These are phyloP conservation scores for Puffinus mauretanicus DNA, from an alignment of 2,113 vertebrate species.

Conservation along the genomic window DNA sequence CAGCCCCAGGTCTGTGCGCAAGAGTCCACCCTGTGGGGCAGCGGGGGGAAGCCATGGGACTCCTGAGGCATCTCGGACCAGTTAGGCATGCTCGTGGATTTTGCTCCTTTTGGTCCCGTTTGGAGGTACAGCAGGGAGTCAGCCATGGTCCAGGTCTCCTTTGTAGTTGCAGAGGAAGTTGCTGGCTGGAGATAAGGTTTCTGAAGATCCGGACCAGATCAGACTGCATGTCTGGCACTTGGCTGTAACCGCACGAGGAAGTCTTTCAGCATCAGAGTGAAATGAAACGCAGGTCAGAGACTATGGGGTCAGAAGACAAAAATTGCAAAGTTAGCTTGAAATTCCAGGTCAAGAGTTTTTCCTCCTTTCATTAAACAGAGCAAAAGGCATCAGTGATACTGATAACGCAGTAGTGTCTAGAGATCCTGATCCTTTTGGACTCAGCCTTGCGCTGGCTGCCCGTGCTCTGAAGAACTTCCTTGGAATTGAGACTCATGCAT, in stretches of 20 bases:
- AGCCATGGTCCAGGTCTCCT: neutral
- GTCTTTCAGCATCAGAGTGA: conserved; percentile 5
- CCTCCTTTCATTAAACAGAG: conserved; percentile 34
- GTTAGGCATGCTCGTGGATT: neutral
- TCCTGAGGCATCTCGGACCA: neutral
- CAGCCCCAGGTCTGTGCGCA: neutral
- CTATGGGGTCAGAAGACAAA: conserved; percentile 41
- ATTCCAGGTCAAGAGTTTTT: conserved; percentile 45
- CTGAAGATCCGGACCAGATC: neutral
- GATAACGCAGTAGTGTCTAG: neutral
- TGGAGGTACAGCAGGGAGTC: neutral
- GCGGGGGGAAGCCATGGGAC: neutral
- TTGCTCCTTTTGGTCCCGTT: neutral
- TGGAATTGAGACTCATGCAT: neutral
- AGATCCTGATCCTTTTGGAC: neutral
- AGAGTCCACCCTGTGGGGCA: neutral
- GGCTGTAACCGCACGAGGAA: neutral
- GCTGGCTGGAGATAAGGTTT: conserved; percentile 45
- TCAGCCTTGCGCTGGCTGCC: neutral
- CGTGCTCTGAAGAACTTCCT: neutral
- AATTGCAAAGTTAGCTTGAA: conserved; percentile 37
- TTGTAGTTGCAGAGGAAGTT: conserved; percentile 53
- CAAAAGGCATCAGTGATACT: neutral
- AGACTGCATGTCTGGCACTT: neutral
- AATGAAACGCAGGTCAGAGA: neutral